Base-by-base conservation (phyloP, 2,113 vertebrate genomes). In the Zootoca vivipara region DNA sequence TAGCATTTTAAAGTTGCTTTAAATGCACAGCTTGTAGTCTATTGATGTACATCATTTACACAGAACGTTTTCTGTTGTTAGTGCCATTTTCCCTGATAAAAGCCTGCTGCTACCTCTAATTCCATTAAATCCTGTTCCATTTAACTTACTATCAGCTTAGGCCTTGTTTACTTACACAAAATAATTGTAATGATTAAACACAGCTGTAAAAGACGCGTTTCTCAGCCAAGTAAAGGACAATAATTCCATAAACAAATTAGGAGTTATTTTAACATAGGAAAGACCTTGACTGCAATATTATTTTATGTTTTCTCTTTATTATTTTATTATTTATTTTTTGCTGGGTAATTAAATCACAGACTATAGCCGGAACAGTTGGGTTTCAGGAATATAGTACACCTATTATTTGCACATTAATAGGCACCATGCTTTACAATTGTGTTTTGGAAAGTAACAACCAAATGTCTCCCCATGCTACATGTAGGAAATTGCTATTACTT, bases 81-180 rank as follows among this genome's bases (percentile, higher is more conserved):
- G 77, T 2, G 89, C 13, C 16, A n/a, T 88, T 90, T 89, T 3
- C 3, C 5, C 38, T 40, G 5, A 83, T 72, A 86, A 87, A 87
- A 89, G 74, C 26, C 74, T 91, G 75, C 30, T n/a, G 85, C 85
- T 91, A 67, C 83, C 10, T 88, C 42, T 87, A 88, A 93, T 91
- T 90, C 82, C 80, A 93, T 91, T 91, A 93, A 93, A 92, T 91
- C 79, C 82, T 83, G 85, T 92, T 92, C 84, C 80, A 77, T 77
- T 92, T 93, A 92, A 90, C 84, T 85, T 89, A 85, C 79, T 91
- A 83, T 88, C 91, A 92, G 89, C 79, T 90, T 89, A 89, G 85
- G 67, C 30, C 5, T 90, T 91, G 83, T 89, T 91, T 92, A 89
- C 89, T 91, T 85, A 46, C 90, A 92, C 78, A 90, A 92, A 93